Evolutionary conservation across 1,140 invertebrate genomes (phyloP), one percentile per base, ranked within the genome.

Genomic region (Nilaparvata lugens): DNA sequence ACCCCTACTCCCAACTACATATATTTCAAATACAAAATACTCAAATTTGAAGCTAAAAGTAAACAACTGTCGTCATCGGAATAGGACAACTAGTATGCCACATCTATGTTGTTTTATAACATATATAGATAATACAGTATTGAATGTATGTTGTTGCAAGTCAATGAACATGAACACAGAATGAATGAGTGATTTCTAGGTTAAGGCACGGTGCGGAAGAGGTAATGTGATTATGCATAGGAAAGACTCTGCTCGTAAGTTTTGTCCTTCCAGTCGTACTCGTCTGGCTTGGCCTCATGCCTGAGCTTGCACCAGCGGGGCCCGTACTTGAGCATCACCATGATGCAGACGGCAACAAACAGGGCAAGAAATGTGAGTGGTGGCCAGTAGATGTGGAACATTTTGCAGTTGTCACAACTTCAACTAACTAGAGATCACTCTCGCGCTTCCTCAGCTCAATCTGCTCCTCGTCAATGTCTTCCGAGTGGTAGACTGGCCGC

Each of bases 371-470:
- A 79, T 16, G 86, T 81, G 11, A 84, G 76, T 1, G 86, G 83
- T 2, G 90, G 89, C 78, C 85, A 88, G 54, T 86, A 80, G 43
- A 88, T 75, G 52, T 89, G 79, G 64, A 89, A 79, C 84, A 86
- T 87, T 28, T 61, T 70, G 59, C 31, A 58, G 24, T 62, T 48
- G 28, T 72, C 70, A 63, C 70, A 60, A 56, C 58, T 2, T 6
- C 31, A 11, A 6, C 9, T 11, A 35, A 35, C 31, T 35, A 91
- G 62, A 91, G 88, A 66, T 90, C 87, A 74, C 88, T 90, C 71
- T 91, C 88, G 60, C 86, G 76, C 71, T 88, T 88, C 58, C 88
- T 84, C 62, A 90, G 71, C 70, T 90, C 87, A 43, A 88, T 76
- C 70, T 86, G 87, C 67, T 87, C 83, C 60, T 73, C 69, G 24